These are phyloP conservation scores for Amiota mariae DNA, from an alignment of 2,888 invertebrate genomes.

Conservation along the genomic window DNA sequence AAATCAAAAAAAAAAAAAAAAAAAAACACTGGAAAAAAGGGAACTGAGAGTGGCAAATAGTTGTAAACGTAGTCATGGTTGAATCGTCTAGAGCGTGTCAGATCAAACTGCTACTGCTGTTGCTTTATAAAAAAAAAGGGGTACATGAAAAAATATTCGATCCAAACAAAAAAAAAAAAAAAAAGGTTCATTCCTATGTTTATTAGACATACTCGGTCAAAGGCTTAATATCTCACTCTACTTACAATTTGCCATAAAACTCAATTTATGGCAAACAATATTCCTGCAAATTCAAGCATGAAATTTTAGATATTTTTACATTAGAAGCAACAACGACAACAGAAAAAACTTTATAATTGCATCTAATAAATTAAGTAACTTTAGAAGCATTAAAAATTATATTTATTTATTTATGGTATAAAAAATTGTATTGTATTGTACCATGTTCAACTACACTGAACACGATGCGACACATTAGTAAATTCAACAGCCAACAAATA, in stretches of 20 bases:
- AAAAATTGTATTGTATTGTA: neutral
- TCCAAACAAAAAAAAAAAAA: too few relatives aligned
- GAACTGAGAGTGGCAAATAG: too few relatives aligned
- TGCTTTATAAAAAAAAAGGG: too few relatives aligned
- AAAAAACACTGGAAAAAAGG: neutral
- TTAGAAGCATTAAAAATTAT: neutral
- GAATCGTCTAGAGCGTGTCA: too few relatives aligned
- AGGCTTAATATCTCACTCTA: too few relatives aligned
- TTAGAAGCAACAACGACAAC: neutral
- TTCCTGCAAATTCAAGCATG: conserved; percentile 14
- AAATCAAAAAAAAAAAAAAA: neutral
- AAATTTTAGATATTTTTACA: conserved; percentile 12
- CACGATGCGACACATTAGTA: neutral
- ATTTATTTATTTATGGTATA: neutral
- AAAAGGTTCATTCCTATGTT: too few relatives aligned
- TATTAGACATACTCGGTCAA: too few relatives aligned
- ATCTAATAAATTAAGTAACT: too few relatives aligned
- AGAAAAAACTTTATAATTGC: neutral
- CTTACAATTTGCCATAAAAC: neutral
- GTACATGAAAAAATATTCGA: too few relatives aligned
- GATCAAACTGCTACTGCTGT: too few relatives aligned
- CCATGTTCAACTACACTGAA: neutral
- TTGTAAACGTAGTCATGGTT: too few relatives aligned
- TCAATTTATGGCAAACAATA: conserved; percentile 20
- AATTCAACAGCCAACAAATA: neutral